Evolutionary conservation across 2,113 vertebrate genomes (phyloP).

Genomic region (Scolopax mira): DNA sequence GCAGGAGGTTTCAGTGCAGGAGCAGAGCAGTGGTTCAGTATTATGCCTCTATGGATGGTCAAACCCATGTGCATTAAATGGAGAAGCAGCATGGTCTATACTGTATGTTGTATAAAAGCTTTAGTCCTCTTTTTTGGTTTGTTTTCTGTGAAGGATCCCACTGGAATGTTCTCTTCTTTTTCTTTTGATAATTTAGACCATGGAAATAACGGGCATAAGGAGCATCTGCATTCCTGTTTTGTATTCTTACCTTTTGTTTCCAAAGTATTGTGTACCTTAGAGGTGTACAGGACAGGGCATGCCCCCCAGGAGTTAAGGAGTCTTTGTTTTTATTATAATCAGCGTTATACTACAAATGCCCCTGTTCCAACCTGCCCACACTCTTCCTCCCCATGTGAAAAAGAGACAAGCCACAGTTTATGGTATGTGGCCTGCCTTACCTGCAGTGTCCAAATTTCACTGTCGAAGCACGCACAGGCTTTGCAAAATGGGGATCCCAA

Average conservation of each 20-base stretch:
- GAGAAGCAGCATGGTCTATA: neutral
- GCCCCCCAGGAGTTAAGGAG: neutral
- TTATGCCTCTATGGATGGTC: neutral
- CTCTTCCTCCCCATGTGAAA: neutral
- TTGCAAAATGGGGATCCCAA: neutral
- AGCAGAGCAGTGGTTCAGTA: neutral
- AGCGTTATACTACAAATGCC: neutral
- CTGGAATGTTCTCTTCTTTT: neutral
- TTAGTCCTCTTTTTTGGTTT: neutral
- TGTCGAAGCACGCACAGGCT: neutral
- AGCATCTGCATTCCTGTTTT: neutral
- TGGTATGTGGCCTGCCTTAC: neutral
- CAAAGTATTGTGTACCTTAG: too few relatives aligned
- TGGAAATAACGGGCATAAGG: neutral
- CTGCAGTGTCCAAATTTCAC: fast-evolving
- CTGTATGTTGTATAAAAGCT: neutral
- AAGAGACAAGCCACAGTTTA: fast-evolving
- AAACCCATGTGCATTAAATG: fast-evolving
- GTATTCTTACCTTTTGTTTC: neutral
- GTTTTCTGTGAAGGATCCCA: neutral
- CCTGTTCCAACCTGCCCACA: neutral
- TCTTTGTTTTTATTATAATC: neutral
- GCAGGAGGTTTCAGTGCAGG: neutral
- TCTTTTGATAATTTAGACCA: neutral
- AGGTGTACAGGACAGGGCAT: neutral